A percentile compares a stretch with the other conserved stretches of the same genome.
phyloP scores from a whole-genome alignment of 1,140 invertebrate species.

The Ceratitis capitata region DNA sequence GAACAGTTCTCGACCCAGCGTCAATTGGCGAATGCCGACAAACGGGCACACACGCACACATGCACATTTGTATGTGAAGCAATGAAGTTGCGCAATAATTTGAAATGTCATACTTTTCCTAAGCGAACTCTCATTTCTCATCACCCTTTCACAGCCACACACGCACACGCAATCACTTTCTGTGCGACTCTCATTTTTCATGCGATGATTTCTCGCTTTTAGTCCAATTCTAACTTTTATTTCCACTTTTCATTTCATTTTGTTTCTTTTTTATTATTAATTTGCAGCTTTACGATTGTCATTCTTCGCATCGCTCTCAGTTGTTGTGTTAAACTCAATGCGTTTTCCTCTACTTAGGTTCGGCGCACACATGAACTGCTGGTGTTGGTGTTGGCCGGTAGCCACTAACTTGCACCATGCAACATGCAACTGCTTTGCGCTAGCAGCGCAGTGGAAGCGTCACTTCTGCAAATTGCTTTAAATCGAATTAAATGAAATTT shows the following conservation, averaged over 20 bases:
- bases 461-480: slow-evolving; percentile 30
- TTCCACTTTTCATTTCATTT: neutral
- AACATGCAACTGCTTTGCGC: neutral
- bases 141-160: neutral
- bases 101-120: neutral
- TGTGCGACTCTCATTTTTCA: neutral
- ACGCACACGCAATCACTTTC: neutral
- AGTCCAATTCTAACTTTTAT: neutral
- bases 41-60: neutral
- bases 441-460: neutral
- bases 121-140: neutral
- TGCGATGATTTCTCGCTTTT: neutral
- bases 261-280: too few relatives aligned
- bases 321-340: too few relatives aligned
- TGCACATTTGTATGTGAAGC: neutral
- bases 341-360: too few relatives aligned
- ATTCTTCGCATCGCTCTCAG: too few relatives aligned
- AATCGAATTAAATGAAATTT: slow-evolving; percentile 42
- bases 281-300: neutral
- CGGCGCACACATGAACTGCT: neutral
- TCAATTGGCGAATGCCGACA: neutral
- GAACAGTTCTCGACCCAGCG: neutral
- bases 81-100: too few relatives aligned
- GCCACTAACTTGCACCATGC: neutral
- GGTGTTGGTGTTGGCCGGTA: neutral